phyloP scores from a whole-genome alignment of 1,140 invertebrate genomes.

The Periplaneta americana region DNA sequence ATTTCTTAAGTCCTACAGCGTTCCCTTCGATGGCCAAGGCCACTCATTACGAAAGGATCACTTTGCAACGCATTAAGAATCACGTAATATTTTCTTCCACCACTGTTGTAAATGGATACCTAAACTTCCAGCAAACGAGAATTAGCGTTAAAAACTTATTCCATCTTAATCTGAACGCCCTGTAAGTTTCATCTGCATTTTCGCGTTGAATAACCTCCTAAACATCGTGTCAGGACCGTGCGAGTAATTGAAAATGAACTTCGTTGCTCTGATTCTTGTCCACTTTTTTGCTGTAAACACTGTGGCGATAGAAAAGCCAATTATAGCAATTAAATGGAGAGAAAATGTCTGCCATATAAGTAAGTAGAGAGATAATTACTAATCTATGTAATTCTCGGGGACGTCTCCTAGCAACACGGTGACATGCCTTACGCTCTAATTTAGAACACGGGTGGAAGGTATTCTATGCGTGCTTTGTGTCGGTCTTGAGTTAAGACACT shows the following conservation, averaged over 20 bases:
- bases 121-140: too few relatives aligned
- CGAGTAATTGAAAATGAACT: neutral
- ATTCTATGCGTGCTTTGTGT: neutral
- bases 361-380: neutral
- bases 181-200: too few relatives aligned
- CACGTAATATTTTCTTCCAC: too few relatives aligned
- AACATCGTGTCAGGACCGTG: neutral
- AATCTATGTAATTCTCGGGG: neutral
- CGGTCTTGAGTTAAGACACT: neutral
- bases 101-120: too few relatives aligned
- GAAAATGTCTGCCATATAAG: neutral
- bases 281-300: neutral
- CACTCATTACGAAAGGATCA: too few relatives aligned
- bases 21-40: too few relatives aligned
- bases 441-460: neutral
- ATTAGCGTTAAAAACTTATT: too few relatives aligned
- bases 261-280: neutral
- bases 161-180: too few relatives aligned
- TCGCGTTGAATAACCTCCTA: neutral
- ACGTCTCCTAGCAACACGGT: neutral
- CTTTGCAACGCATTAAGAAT: too few relatives aligned
- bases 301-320: neutral
- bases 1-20: too few relatives aligned
- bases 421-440: neutral
- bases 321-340: neutral